Conservation (phyloP, 2,113 vertebrate genomes). For the Aspiorhynchus laticeps region DNA sequence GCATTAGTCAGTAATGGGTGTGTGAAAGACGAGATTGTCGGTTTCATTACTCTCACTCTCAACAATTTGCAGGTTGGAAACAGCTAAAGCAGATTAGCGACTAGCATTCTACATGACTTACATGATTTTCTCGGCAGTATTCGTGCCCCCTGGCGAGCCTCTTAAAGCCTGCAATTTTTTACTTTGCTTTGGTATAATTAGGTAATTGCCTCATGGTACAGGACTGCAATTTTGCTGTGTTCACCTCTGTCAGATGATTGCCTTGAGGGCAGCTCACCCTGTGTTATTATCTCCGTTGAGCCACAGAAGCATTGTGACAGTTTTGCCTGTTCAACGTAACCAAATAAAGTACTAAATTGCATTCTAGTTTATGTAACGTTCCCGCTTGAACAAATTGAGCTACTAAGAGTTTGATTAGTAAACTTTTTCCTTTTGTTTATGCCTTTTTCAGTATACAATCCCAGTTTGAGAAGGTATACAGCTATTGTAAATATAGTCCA, state of each 20-base stretch:
- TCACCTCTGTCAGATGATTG: slow-evolving; percentile 63
- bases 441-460: background rate
- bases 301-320: slow-evolving; percentile 20
- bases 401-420: too few relatives aligned
- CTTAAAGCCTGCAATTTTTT: slow-evolving; percentile 64
- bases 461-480: background rate
- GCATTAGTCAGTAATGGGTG: background rate
- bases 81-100: slow-evolving; percentile 48
- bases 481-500: background rate
- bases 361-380: background rate
- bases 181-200: slow-evolving; percentile 65
- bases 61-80: slow-evolving; percentile 49
- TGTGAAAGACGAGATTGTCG: background rate
- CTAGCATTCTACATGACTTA: background rate
- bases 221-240: slow-evolving; percentile 65
- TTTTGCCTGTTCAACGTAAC: background rate
- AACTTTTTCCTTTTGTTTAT: background rate
- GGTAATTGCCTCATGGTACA: slow-evolving; percentile 74
- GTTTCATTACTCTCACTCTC: slow-evolving; percentile 32
- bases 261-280: slow-evolving; percentile 67
- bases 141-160: slow-evolving; percentile 49
- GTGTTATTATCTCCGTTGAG: slow-evolving; percentile 68
- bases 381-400: background rate
- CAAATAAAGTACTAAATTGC: background rate
- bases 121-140: slow-evolving; percentile 44